Evolutionary conservation across 2,113 vertebrate species (phyloP), one percentile per base, ranked within the genome.

Genomic region (Petrocephalus microphthalmus): DNA sequence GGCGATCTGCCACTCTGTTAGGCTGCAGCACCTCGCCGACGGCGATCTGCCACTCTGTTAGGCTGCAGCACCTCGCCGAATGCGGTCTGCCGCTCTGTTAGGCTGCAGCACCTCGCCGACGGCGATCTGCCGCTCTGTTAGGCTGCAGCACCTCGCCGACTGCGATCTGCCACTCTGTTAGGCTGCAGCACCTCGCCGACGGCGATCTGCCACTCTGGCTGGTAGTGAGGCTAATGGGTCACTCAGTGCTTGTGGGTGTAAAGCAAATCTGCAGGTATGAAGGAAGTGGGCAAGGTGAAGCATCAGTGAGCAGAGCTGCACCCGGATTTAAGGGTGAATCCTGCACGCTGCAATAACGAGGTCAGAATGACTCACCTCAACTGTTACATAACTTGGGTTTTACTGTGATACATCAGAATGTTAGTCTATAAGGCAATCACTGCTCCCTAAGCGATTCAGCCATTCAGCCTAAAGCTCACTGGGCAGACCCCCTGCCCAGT

Each of bases 41-140:
- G 53, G 53, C 0, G 15, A 54, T 5, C 53, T 19, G 3, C 17
- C 17, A 5, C 53, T 17, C 52, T 17, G 2, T 53, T 4, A 17
- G 96, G 94, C 92, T 96, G 93, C 91, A 97, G 92, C 37, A 19
- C 4, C 10, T 96, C 94, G 84, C n/a, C n/a, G n/a, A n/a, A n/a
- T 17, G 42, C 42, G 42, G 3, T 42, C 42, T 42, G 42, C 42
- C 53, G 19, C 53, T 0, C 53, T 54, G 54, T 20, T 20, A 17
- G 95, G 94, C 92, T 96, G 94, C 91, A 97, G 92, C 37, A 0
- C 19, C 5, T 96, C 94, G 84, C 90, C 91, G 89, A 96, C 93
- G 7, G 96, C 94, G 25, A 96, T 96, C 93, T 96, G 95, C 91
- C 15, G 96, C 95, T 3, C 94, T 93, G 1, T 19, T 54, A 0